A percentile compares a stretch with the other conserved stretches of the same genome.
phyloP scores from a whole-genome alignment of 2,888 invertebrate species.

The Sturmia bella region DNA sequence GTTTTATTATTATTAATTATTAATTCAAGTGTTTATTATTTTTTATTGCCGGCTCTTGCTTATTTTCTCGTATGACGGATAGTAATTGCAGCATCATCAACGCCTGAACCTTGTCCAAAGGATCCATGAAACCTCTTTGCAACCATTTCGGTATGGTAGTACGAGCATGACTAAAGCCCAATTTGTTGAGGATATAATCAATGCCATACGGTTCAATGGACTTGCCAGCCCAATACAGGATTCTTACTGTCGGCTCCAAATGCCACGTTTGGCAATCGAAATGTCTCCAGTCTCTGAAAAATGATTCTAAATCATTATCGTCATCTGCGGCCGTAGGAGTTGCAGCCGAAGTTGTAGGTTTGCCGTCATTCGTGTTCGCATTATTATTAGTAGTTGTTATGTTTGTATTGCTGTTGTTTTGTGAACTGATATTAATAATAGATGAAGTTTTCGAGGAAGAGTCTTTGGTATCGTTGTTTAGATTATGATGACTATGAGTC shows the following conservation, averaged over 20 bases:
- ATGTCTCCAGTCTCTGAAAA: slow-evolving; percentile 92
- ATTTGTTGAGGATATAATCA: slow-evolving; percentile 98
- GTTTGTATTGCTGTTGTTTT: slow-evolving; percentile 54
- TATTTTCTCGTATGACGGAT: slow-evolving; percentile 83
- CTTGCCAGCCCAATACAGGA: slow-evolving; percentile 95
- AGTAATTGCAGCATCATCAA: slow-evolving; percentile 89
- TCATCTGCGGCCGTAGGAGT: slow-evolving; percentile 14
- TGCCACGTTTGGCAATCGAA: slow-evolving; percentile 98
- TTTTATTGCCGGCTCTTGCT: slow-evolving; percentile 75
- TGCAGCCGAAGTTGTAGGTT: slow-evolving; percentile 33
- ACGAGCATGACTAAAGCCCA: slow-evolving; percentile 98
- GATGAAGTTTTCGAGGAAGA: slow-evolving; percentile 60
- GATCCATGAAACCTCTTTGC: slow-evolving; percentile 99
- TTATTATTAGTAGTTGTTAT: slow-evolving; percentile 46
- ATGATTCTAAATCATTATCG: slow-evolving; percentile 83
- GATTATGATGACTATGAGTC: slow-evolving; percentile 65
- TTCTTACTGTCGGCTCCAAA: slow-evolving; percentile 94
- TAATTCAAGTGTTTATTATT: slow-evolving; percentile 67
- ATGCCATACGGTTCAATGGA: slow-evolving; percentile 99
- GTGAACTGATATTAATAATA: slow-evolving; percentile 57
- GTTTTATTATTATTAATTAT: slow-evolving; percentile 29
- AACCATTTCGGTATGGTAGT: slow-evolving; percentile 99
- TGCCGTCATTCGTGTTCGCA: slow-evolving; percentile 45
- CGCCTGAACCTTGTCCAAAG: slow-evolving; percentile 94
- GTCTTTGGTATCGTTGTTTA: slow-evolving; percentile 69